A percentile compares a stretch with the other conserved stretches of the same genome.
phyloP scores from a whole-genome alignment of 2,888 invertebrate genomes.

The Standfussiana lucernea region DNA sequence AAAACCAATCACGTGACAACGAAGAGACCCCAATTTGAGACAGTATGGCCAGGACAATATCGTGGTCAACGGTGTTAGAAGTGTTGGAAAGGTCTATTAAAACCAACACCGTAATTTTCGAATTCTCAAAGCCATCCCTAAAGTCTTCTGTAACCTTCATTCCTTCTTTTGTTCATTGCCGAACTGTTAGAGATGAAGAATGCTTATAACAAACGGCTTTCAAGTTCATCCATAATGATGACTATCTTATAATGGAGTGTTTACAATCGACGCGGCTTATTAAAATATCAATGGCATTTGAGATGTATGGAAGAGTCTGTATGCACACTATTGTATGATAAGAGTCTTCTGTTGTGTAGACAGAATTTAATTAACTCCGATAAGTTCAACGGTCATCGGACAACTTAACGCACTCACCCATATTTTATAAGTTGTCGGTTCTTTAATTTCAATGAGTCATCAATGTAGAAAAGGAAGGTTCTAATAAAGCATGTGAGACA shows the following conservation, averaged over 20 bases:
- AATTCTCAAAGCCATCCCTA: no score
- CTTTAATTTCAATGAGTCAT: constrained; percentile 8
- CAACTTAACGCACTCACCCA: constrained; percentile 2
- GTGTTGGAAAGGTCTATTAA: no score
- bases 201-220: constrained; percentile 43
- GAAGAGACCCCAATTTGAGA: no score
- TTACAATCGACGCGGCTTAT: constrained; percentile 55
- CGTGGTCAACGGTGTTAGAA: no score
- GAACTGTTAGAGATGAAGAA: constrained; percentile 36
- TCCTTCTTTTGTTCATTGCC: constrained; percentile 33
- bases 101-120: no score
- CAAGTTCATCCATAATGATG: constrained; percentile 39
- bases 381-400: constrained; percentile 14
- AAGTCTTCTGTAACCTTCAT: no score
- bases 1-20: no score
- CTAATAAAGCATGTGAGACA: neutral
- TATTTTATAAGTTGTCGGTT: neutral
- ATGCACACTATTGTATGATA: constrained; percentile 34
- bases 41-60: no score
- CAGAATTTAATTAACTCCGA: constrained; percentile 36
- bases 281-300: constrained; percentile 57
- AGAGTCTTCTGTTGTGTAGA: constrained; percentile 37
- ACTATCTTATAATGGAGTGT: constrained; percentile 47
- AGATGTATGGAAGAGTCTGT: constrained; percentile 19
- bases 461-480: neutral